Evolutionary conservation across 1,140 invertebrate species (phyloP), one percentile per base, ranked within the genome.

Genomic region (Choristoneura fumiferana): DNA sequence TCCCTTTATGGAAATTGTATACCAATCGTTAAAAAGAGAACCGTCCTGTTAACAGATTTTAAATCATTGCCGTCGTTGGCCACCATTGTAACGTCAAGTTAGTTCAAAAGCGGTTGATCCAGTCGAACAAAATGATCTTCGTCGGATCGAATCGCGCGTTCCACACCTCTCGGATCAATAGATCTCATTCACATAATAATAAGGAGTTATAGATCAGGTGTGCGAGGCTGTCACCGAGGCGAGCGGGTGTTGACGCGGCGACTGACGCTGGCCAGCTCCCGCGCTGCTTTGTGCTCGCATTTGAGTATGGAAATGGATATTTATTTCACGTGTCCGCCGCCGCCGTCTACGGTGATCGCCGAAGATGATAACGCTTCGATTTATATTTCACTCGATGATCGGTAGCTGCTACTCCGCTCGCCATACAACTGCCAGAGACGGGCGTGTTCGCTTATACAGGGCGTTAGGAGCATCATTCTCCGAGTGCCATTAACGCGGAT

Each of bases 41-140:
- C 60, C 83, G 83, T 84, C 78, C 85, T 88, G 85, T 88, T 88
- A 88, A 88, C 85, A 88, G 84, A 88, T 88, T 88, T 88, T 88
- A 88, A 88, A 88, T 87, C 85, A 88, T 87, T 85, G 84, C 85
- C 82, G 82, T 88, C 85, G 80, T 65, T 56, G 71, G 74, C 54
- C 71, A 69, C 85, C 76, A 88, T 88, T 88, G 85, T 87, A 80
- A 84, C 75, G 85, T 88, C 85, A 88, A 63, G 77, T 87, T 84
- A 81, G 81, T 84, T 87, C 85, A 87, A 81, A 88, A 87, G 82
- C 76, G 85, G 81, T 86, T 76, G 75, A 66, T 78, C 76, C 76
- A 78, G 78, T 75, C 79, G 84, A 88, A 88, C 85, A 87, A 87
- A 87, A 87, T 87, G 85, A 88, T 88, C 83, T 78, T 73, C 70